Evolutionary conservation across 2,113 vertebrate genomes (phyloP), one percentile per base, ranked within the genome.

Genomic region (Xiphophorus hellerii): DNA sequence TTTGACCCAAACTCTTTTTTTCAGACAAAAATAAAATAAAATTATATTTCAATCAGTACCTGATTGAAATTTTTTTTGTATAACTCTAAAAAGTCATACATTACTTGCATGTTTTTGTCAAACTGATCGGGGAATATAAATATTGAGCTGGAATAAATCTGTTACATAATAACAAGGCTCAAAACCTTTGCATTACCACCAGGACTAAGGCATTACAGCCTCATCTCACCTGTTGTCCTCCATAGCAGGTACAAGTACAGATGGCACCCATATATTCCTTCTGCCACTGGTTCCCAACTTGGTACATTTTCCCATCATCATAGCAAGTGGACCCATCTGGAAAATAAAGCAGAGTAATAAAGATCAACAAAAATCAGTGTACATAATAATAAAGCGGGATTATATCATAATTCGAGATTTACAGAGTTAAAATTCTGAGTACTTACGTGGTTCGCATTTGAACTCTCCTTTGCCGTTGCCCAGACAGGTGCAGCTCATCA

Each of bases 381-480:
- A 9, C 7, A 25, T 8, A 7, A 17, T 8, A 25, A 25, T 51
- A 3, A 54, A 58, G 13, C 25, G 14, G 12, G 22, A 27, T 5
- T 8, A 5, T 42, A 9, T 28, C 1, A 13, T 8, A 22, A 27
- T 66, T 27, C 28, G 25, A 58, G 51, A 8, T 58, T 8, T 10
- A n/a, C 7, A n/a, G 51, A n/a, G 25, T 58, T 58, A 48, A 58
- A 22, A 58, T 3, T 54, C 20, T 58, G 22, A 25, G 4, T 17
- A 90, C 91, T 81, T 93, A 99, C 98, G 96, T n/a, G 98, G 97
- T 87, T 99, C 98, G 76, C 98, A 99, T 90, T 99, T 99, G 93
- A 98, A 99, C 90, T 99, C 98, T 91, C 98, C 98, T 89, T 99
- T 99, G 68, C 97, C 96, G 0, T 98, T 99, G 74, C 98, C 98